A percentile compares a stretch with the other conserved stretches of the same genome.
Evolutionary conservation across 2,113 vertebrate genomes (phyloP).

Genomic region (human): GRCh38 chr12:5443001-5443500

Average conservation of each 20-base stretch:
- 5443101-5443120: not conserved
- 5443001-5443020: not conserved
- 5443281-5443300: not conserved
- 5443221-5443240: not conserved
- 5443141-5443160: not conserved
- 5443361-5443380: not conserved
- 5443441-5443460: not conserved
- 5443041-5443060: not conserved
- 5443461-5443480: fast-evolving
- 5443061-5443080: not conserved
- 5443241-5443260: not conserved
- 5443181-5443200: not conserved
- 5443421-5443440: not conserved
- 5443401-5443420: not conserved
- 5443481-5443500: not conserved
- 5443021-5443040: not conserved
- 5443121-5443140: not conserved
- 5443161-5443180: not conserved
- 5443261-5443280: no score
- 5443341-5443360: not conserved
- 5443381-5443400: not conserved
- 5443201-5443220: not conserved
- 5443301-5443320: not conserved
- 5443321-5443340: not conserved
- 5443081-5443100: not conserved